A percentile compares a stretch with the other conserved stretches of the same genome.
phyloP scores from a whole-genome alignment of 2,113 vertebrate species.

The Corvus moneduloides region DNA sequence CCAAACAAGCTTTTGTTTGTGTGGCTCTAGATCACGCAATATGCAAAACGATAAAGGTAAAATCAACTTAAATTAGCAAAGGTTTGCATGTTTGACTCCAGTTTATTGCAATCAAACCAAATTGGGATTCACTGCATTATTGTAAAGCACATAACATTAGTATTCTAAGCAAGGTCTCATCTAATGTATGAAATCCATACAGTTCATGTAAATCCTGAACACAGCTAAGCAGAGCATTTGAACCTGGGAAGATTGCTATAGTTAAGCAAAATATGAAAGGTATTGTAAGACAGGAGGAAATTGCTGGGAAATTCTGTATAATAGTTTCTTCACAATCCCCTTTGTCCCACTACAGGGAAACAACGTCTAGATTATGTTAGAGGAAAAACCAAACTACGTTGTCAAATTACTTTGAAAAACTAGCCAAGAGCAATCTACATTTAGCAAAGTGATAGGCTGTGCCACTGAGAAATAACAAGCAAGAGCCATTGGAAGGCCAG shows the following conservation, averaged over 20 bases:
- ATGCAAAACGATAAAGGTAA: conserved; percentile 47
- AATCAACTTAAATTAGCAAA: conserved; percentile 66
- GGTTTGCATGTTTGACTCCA: conserved; percentile 48
- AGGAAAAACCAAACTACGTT: conserved; percentile 12
- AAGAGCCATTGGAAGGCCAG: neutral
- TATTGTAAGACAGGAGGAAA: neutral
- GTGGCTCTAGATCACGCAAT: conserved; percentile 47
- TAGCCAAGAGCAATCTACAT: conserved; percentile 34
- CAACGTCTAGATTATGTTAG: neutral
- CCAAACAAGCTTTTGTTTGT: conserved; percentile 68
- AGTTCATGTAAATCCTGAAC: neutral
- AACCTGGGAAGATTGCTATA: neutral
- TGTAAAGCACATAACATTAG: neutral
- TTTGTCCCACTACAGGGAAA: conserved; percentile 1
- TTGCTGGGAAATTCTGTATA: neutral
- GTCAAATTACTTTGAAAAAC: conserved; percentile 44
- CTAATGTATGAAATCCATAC: conserved; percentile 41
- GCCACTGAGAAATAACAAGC: neutral
- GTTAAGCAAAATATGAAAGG: neutral
- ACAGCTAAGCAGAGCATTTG: neutral
- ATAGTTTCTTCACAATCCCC: neutral
- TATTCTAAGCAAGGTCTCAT: conserved; percentile 28
- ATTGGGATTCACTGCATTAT: conserved; percentile 27
- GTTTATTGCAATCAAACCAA: conserved; percentile 54
- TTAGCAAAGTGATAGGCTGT: neutral